A percentile compares a stretch with the other conserved stretches of the same genome.
phyloP scores from a whole-genome alignment of 2,888 invertebrate genomes.

The Torymus tubicola region DNA sequence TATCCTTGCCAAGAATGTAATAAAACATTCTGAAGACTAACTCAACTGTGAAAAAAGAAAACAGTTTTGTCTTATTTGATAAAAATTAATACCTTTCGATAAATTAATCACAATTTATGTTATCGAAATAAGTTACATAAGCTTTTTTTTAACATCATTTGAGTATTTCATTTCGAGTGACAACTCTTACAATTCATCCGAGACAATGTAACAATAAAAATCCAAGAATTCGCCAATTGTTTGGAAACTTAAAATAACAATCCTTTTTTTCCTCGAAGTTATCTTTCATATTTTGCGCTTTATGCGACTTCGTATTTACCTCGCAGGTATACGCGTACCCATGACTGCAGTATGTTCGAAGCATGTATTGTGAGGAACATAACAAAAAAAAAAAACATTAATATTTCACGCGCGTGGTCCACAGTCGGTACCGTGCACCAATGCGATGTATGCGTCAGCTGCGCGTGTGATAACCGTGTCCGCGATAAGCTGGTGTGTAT shows the following conservation, averaged over 20 bases:
- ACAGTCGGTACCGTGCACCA: slow-evolving; percentile 21
- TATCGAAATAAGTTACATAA: too few relatives aligned
- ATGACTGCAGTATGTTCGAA: too few relatives aligned
- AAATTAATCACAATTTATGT: too few relatives aligned
- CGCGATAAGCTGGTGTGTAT: slow-evolving; percentile 4
- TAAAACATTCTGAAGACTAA: slow-evolving; percentile 93
- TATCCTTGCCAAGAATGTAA: slow-evolving; percentile 86
- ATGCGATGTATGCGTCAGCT: slow-evolving; percentile 18
- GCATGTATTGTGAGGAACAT: too few relatives aligned
- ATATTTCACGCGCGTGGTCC: slow-evolving; percentile 11
- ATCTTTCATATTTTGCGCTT: too few relatives aligned
- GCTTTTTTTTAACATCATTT: neutral
- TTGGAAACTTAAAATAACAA: neutral
- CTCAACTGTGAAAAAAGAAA: slow-evolving; percentile 77
- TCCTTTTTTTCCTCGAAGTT: neutral
- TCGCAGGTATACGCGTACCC: too few relatives aligned
- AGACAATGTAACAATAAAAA: too few relatives aligned
- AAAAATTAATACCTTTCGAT: too few relatives aligned
- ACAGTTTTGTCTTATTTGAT: too few relatives aligned
- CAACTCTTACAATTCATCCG: too few relatives aligned
- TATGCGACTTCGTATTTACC: too few relatives aligned
- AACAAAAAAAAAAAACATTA: slow-evolving; percentile 30
- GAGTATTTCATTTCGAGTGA: too few relatives aligned
- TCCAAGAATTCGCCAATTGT: neutral
- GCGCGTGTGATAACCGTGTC: slow-evolving; percentile 17